phyloP scores from a whole-genome alignment of 2,797 vertebrate genomes.

The Rhyacichthys aspro region DNA sequence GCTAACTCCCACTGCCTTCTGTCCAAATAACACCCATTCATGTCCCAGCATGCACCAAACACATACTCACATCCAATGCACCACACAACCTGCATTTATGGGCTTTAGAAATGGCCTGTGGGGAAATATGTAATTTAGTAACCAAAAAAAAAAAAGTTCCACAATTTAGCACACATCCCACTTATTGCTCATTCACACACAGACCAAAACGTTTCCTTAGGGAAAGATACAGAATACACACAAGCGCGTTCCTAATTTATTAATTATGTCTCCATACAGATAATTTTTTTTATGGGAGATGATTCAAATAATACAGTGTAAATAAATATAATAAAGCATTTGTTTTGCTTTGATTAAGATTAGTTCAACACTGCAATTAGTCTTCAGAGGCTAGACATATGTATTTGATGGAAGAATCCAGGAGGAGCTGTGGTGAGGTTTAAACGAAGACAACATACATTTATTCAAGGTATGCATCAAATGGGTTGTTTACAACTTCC shows the following conservation, averaged over 20 bases:
- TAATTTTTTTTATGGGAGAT: conserved; percentile 55
- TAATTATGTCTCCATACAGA: conserved; percentile 55
- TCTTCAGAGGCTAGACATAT: not conserved
- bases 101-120: conserved; percentile 48
- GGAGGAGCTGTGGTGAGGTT: not conserved
- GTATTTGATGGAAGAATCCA: not conserved
- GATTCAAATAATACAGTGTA: conserved; percentile 56
- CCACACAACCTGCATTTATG: conserved; percentile 56
- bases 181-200: conserved; percentile 18
- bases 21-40: conserved; percentile 65
- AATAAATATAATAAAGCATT: conserved; percentile 51
- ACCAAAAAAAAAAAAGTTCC: conserved; percentile 12
- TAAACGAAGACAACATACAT: too few species aligned
- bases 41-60: conserved; percentile 61
- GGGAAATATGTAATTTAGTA: conserved; percentile 71
- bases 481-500: not conserved
- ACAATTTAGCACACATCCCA: conserved; percentile 22
- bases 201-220: conserved; percentile 20
- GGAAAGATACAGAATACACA: conserved; percentile 7
- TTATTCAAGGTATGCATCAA: not conserved
- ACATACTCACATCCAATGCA: conserved; percentile 43
- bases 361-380: conserved; percentile 84
- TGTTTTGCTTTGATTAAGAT: conserved; percentile 68
- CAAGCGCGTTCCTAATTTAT: conserved; percentile 44
- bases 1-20: conserved; percentile 60